Conservation (phyloP, 2,113 vertebrate species). For the Dasypus novemcinctus region DNA sequence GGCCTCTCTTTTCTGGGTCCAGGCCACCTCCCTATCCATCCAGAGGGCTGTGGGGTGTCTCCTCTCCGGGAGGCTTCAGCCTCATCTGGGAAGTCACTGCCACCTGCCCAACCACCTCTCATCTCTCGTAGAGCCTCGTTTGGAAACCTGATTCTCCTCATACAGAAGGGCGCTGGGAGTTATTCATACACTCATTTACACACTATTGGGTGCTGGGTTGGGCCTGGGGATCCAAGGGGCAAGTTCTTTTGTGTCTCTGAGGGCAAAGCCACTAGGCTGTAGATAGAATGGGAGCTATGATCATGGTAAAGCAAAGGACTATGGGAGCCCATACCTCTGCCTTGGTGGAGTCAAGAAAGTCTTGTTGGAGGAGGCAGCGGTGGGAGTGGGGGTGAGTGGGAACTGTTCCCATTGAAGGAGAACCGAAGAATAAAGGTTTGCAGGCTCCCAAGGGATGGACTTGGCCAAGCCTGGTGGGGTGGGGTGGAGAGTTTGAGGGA, state of each 20-base stretch:
- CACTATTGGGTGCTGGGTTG: neutral
- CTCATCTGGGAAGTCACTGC: neutral
- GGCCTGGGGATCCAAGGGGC: neutral
- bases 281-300: neutral
- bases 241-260: neutral
- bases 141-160: neutral
- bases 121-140: neutral
- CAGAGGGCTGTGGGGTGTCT: neutral
- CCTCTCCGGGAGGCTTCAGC: neutral
- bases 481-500: neutral
- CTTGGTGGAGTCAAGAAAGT: neutral
- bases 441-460: neutral
- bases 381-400: neutral
- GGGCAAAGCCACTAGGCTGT: neutral
- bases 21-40: neutral
- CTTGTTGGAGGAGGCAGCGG: neutral
- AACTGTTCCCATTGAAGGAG: neutral
- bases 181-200: neutral
- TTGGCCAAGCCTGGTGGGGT: neutral
- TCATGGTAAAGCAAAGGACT: neutral
- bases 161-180: neutral
- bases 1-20: neutral
- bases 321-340: neutral
- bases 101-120: neutral
- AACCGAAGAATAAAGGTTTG: neutral